Evolutionary conservation across 1,140 invertebrate species (phyloP), one percentile per base, ranked within the genome.

Genomic region (Amphibalanus amphitrite): DNA sequence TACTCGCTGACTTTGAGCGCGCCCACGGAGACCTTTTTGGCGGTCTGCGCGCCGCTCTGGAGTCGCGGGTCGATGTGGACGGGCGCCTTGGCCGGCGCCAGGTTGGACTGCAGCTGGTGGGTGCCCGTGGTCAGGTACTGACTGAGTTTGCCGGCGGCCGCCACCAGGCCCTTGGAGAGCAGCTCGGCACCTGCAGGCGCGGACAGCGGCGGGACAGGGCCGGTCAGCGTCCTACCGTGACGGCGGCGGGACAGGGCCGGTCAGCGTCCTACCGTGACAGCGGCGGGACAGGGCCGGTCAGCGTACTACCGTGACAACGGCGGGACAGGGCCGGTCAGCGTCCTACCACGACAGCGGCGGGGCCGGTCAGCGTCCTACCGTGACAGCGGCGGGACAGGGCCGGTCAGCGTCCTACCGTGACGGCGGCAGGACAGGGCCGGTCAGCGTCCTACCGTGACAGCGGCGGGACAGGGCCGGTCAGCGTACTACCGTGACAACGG

Each of bases 131-230:
- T 82, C 72, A 90, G 80, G 15, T 85, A 79, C 30, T 84, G 80
- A 23, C 86, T 83, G 0, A 85, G 84, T 75, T 87, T 86, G 76
- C 86, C 82, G 10, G 87, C 87, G 20, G 87, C 87, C 75, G 82
- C 85, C 4, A 85, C 81, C 26, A 90, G 76, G 71, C 87, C 86
- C 75, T 83, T 82, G 0, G 87, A 85, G 68, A 90, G 79, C 75
- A 82, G 84, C 75, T 85, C 84, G 30, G 87, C 87, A 74, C 86
- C 87, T 85, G 73, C 67, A 77, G 75, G 71, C 72, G 47, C 67
- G 67, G 71, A 73, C 67, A 33, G 65, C 71, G 4, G 69, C 38
- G 30, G 69, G 33, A 38, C n/a, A n/a, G n/a, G n/a, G n/a, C n/a
- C n/a, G n/a, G n/a, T n/a, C n/a, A n/a, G n/a, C n/a, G n/a, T n/a